Base-by-base conservation (phyloP, 2,797 vertebrate genomes). In the Podarcis lilfordi region DNA sequence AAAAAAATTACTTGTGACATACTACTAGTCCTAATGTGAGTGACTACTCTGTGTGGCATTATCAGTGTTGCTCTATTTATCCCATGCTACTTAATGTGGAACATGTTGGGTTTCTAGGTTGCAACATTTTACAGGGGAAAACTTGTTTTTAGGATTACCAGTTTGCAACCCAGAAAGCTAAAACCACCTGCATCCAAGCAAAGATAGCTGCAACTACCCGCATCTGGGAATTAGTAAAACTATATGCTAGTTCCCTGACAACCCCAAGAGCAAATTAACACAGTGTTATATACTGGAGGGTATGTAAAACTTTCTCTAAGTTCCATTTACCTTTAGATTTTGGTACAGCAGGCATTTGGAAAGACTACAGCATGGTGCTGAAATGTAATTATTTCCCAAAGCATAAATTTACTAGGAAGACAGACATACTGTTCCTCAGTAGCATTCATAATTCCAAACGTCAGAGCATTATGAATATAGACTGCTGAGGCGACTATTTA, bases 301-400 rank as follows among this genome's bases (percentile, higher is more conserved):
- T 19, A 17, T 35, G 55, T 64, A 78, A 72, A 84, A 50, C 29
- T 19, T 84, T 45, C 4, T 55, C 76, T 43, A 0, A 0, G 2
- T 27, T 69, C 27, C 35, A 23, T 4, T 79, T 82, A 80, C 13
- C 82, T 87, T n/a, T 91, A 32, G 6, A 80, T 7, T 86, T 94
- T 0, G n/a, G 61, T 59, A 88, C 3, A 72, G 23, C 8, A 23
- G 9, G n/a, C 8, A 25, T 85, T 74, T 84, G 55, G 55, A 85
- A 82, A 66, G 71, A 10, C 32, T 74, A 8, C 19, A 40, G 43
- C 10, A 0, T 74, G 68, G 9, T 11, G 83, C 69, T 19, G 0
- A 66, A 79, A 50, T 83, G 6, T 80, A 79, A 66, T 50, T 0
- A 59, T 88, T 91, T 90, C 74, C 72, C 32, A 76, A 89, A 77